phyloP scores from a whole-genome alignment of 2,113 vertebrate genomes.

The Indicator maculatus region DNA sequence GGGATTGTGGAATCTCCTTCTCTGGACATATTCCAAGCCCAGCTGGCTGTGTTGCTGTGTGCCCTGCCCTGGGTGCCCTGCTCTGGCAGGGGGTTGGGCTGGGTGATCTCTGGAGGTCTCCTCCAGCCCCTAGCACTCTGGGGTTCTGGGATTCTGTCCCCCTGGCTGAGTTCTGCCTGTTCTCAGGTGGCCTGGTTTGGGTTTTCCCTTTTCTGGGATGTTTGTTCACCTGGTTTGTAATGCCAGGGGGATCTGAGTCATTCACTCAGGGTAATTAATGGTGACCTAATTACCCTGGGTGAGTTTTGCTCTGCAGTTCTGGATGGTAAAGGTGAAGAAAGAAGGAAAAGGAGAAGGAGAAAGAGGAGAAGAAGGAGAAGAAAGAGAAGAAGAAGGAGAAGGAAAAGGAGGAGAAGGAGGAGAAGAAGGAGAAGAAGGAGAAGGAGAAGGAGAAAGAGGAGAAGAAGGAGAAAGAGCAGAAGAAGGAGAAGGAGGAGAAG shows the following conservation, averaged over 20 bases:
- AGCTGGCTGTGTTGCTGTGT: too few relatives aligned
- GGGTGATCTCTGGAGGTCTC: too few relatives aligned
- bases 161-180: background rate
- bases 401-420: background rate
- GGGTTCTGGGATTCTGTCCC: background rate
- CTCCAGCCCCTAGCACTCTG: too few relatives aligned
- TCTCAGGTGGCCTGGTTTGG: background rate
- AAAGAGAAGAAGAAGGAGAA: background rate
- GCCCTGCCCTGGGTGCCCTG: too few relatives aligned
- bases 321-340: background rate
- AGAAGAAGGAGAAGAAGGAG: background rate
- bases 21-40: too few relatives aligned
- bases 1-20: too few relatives aligned
- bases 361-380: background rate
- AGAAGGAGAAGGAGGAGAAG: background rate
- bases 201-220: background rate
- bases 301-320: slow-evolving; percentile 14
- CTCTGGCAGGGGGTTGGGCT: too few relatives aligned
- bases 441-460: background rate
- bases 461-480: background rate
- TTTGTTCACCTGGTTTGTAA: background rate
- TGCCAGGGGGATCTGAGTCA: background rate
- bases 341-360: background rate
- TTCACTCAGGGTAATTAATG: background rate
- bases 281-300: slow-evolving; percentile 14